Evolutionary conservation across 2,113 vertebrate genomes (phyloP), one percentile per base, ranked within the genome.

Genomic region (Arothron firmamentum): DNA sequence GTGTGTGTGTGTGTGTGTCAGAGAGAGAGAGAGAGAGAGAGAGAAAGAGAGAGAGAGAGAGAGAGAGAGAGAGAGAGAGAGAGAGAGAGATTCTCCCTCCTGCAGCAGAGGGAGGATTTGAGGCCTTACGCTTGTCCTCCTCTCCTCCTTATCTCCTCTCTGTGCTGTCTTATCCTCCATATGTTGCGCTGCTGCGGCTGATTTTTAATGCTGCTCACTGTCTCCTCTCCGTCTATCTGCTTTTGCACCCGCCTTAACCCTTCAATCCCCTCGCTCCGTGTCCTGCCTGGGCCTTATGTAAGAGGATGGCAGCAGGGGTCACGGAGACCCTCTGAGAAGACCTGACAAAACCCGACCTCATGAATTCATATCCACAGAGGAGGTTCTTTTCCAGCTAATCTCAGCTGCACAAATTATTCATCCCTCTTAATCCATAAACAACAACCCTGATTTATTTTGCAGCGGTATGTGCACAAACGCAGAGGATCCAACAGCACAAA

Each of bases 261-360:
- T 49, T 79, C 57, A 43, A 71, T 71, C 69, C 72, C 58, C 46
- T 42, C 25, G 3, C 14, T n/a, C 47, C 18, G n/a, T n/a, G 15
- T 11, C 13, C 43, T 16, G 52, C 49, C 62, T 58, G 41, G 31
- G 23, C 28, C 70, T 88, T 86, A 79, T 6, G 38, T 77, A 87
- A 83, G 65, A 67, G 67, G 77, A 83, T 87, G 68, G 74, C 69
- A 77, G 71, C 75, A 64, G 80, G 81, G 81, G 59, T 45, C 72
- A 60, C 20, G 61, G 52, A 58, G 49, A 56, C 48, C 1, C 25
- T 28, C 25, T 28, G n/a, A 43, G 47, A 21, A 62, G 43, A 41
- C 64, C 52, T 57, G 20, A n/a, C 9, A n/a, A 23, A 5, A 9
- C 21, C 1, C 16, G n/a, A 20, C 20, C 14, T 5, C n/a, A 21